Base-by-base conservation (phyloP, 2,797 vertebrate species). In the Bradypodion pumilum region DNA sequence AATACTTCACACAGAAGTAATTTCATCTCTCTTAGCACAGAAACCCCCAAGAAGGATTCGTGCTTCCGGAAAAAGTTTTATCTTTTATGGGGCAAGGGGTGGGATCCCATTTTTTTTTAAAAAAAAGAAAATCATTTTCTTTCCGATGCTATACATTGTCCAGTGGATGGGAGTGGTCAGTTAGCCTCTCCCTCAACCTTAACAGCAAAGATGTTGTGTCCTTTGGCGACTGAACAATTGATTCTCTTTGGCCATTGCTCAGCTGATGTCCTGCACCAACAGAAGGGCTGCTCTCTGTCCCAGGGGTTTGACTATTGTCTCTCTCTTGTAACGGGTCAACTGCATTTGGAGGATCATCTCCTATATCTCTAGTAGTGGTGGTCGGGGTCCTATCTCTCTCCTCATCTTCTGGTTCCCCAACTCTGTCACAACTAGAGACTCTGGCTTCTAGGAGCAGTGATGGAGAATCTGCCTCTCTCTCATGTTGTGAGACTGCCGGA, bases 171-270 rank as follows among this genome's bases (percentile, higher is more conserved):
- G 87, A 91, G 87, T 85, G 88, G 84, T 73, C 91, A 73, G 91
- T 79, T 86, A 95, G 87, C 84, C 81, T 91, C 92, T 95, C 95
- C 92, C 94, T 93, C 85, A 95, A 90, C 86, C 90, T 92, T 83
- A 94, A 81, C 80, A 94, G 84, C 69, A 89, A 78, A 40, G 91
- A 91, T 81, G 81, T 87, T 90, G 81, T 90, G 69, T 92, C 83
- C 68, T 89, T 92, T 78, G 91, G 88, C 78, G 93, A 84, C 7
- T 82, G 90, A 74, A 81, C 83, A 60, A 92, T 85, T 85, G 90
- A 77, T 0, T 82, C 88, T 89, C 82, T 83, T 44, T 93, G 93
- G 92, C 89, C 9, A 1, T 80, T 82, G 87, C 46, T 86, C 5
- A 63, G 69, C 68, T 89, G 56, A 74, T 63, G 88, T 86, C 89